These are phyloP conservation scores for Amphiura filiformis DNA, from an alignment of 35 echinoderm and acorn worm genomes.

Conservation along the genomic window DNA sequence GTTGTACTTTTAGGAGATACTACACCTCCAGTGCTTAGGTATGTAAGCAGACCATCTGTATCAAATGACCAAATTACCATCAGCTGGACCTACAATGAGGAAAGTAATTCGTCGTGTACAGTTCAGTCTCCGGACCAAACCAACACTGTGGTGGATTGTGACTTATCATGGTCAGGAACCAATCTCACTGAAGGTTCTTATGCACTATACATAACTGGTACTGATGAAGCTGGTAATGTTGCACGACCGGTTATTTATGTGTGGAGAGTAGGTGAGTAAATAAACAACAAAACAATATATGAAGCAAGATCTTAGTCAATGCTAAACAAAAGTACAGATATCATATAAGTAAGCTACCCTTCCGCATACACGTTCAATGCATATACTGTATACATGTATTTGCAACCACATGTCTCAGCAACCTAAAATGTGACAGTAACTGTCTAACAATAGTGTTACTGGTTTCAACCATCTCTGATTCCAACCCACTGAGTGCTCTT, in stretches of 20 bases:
- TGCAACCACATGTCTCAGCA: too few species aligned
- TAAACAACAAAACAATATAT: too few species aligned
- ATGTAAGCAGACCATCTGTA: not conserved
- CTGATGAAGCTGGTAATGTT: slow-evolving; percentile 6
- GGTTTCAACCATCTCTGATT: too few species aligned
- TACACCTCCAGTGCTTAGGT: not conserved
- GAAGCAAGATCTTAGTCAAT: too few species aligned
- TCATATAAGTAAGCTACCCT: too few species aligned
- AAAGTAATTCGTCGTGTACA: not conserved
- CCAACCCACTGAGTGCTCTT: too few species aligned
- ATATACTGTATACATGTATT: too few species aligned
- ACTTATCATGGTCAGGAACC: not conserved
- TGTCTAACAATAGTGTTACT: too few species aligned
- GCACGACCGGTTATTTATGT: not conserved
- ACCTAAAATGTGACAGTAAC: too few species aligned
- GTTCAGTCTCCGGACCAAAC: not conserved
- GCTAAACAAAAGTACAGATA: too few species aligned
- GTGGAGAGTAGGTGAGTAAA: slow-evolving; percentile 3
- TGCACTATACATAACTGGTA: slow-evolving; percentile 10
- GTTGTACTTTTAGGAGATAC: too few species aligned
- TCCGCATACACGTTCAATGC: too few species aligned
- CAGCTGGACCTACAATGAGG: slow-evolving; percentile 5
- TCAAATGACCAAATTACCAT: slow-evolving; percentile 12
- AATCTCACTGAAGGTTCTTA: not conserved
- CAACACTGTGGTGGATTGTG: not conserved